Conservation (phyloP, 1,140 invertebrate species). For the Meteorus sp. region DNA sequence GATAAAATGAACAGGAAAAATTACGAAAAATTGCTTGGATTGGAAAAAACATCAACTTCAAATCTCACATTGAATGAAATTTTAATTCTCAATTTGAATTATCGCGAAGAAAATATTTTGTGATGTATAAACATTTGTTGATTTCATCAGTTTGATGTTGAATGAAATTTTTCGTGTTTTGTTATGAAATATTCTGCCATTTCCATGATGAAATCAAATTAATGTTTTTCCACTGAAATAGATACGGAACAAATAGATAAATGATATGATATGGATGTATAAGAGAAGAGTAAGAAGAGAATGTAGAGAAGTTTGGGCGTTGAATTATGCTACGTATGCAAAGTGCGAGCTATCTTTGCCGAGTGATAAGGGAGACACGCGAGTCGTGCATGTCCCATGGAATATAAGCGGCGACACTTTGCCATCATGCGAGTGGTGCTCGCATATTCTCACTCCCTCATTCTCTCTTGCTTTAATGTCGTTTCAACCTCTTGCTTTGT, state of each 20-base stretch:
- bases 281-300: constrained; percentile 8
- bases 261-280: constrained; percentile 16
- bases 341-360: constrained; percentile 53
- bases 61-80: too few relatives aligned
- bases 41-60: too few relatives aligned
- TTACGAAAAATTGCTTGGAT: too few relatives aligned
- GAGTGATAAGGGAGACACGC: constrained; percentile 55
- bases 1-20: too few relatives aligned
- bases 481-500: background rate
- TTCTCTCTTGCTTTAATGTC: background rate
- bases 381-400: constrained; percentile 50
- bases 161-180: background rate
- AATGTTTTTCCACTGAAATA: background rate
- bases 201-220: background rate
- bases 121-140: too few relatives aligned
- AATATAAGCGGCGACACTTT: constrained; percentile 48
- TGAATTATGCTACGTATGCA: constrained; percentile 57
- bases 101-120: too few relatives aligned
- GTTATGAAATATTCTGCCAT: background rate
- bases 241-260: background rate
- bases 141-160: too few relatives aligned
- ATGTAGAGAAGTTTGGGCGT: constrained; percentile 37
- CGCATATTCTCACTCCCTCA: background rate
- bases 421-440: constrained; percentile 19
- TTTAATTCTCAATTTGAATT: too few relatives aligned